These are phyloP conservation scores for Galeruca laticollis DNA, from an alignment of 2,888 invertebrate genomes.

Conservation along the genomic window DNA sequence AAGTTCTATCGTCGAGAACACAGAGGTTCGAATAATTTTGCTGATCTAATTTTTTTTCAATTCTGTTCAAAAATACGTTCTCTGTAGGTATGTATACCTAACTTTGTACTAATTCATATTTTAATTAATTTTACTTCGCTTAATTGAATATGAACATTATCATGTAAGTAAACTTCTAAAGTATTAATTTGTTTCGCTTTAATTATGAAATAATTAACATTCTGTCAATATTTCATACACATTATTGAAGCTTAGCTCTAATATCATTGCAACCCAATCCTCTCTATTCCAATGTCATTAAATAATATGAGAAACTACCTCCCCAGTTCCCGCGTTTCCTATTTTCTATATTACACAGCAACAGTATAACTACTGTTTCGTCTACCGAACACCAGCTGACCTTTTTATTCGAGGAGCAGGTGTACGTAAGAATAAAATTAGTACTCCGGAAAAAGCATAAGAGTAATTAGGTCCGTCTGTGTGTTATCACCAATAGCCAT, in stretches of 20 bases:
- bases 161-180: no score
- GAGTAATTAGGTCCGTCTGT: background rate
- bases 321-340: background rate
- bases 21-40: no score
- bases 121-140: no score
- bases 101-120: no score
- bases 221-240: background rate
- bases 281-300: background rate
- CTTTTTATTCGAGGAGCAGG: slow-evolving; percentile 11
- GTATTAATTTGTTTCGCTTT: no score
- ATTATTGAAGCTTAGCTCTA: background rate
- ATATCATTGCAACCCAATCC: background rate
- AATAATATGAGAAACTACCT: background rate
- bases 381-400: slow-evolving; percentile 11
- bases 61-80: no score
- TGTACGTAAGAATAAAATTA: slow-evolving; percentile 16
- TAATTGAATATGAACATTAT: no score
- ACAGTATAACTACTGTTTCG: slow-evolving; percentile 6
- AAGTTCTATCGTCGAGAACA: no score
- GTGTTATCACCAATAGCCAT: background rate
- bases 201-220: background rate
- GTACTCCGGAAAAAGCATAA: background rate
- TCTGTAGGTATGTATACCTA: no score
- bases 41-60: no score
- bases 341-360: slow-evolving; percentile 6